phyloP scores from a whole-genome alignment of 2,113 vertebrate genomes.

The Phycodurus eques region DNA sequence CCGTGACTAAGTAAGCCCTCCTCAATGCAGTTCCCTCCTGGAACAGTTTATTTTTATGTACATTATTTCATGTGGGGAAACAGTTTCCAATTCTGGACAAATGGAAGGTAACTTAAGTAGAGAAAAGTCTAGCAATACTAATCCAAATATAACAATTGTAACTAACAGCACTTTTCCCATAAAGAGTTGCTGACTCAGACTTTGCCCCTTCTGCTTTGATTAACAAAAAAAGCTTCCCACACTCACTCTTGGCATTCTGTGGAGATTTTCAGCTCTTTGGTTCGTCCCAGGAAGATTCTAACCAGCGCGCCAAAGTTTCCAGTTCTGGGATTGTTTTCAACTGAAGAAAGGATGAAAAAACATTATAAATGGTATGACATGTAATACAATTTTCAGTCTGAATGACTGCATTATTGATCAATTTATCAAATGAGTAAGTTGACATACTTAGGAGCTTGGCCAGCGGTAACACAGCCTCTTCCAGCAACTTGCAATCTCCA shows the following conservation, averaged over 20 bases:
- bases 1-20: too few species aligned
- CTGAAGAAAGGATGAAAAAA: slow-evolving; percentile 56
- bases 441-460: slow-evolving; percentile 89
- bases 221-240: slow-evolving; percentile 16
- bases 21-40: too few species aligned
- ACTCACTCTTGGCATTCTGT: slow-evolving; percentile 99
- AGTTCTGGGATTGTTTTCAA: slow-evolving; percentile 94
- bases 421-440: neutral
- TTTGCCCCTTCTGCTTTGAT: neutral
- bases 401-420: slow-evolving; percentile 1
- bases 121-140: neutral
- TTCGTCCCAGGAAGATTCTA: slow-evolving; percentile 93
- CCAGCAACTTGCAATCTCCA: slow-evolving; percentile 87
- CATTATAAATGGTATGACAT: neutral
- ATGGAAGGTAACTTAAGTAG: neutral
- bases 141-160: neutral
- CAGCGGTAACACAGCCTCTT: slow-evolving; percentile 87
- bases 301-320: slow-evolving; percentile 90
- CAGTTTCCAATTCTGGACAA: too few species aligned
- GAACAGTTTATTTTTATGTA: too few species aligned
- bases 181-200: neutral
- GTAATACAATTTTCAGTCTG: neutral
- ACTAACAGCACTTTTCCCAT: neutral
- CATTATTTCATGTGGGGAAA: too few species aligned
- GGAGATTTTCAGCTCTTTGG: slow-evolving; percentile 97